A percentile compares a stretch with the other conserved stretches of the same genome.
Conservation (phyloP, 2,797 vertebrate species). For the Mallotus villosus region DNA sequence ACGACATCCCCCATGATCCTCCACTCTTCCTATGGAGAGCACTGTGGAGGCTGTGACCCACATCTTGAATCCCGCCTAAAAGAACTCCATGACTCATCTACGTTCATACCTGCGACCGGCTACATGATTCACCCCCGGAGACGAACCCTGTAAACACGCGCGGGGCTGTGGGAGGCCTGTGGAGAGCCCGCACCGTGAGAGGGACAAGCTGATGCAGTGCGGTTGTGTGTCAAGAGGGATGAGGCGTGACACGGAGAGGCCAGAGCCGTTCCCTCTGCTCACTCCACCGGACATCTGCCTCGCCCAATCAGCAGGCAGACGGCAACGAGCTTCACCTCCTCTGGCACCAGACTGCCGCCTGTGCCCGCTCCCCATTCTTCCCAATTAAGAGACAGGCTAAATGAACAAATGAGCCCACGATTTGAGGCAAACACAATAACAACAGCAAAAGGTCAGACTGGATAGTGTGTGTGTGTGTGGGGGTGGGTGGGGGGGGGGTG, state of each 20-base stretch:
- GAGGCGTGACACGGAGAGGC: conserved; percentile 25
- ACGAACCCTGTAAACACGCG: background rate
- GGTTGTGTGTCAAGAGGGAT: background rate
- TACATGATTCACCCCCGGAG: background rate
- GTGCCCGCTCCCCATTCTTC: conserved; percentile 32
- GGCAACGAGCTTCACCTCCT: conserved; percentile 7
- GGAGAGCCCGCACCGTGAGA: too few relatives aligned
- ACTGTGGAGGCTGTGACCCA: conserved; percentile 14
- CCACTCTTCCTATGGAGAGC: too few relatives aligned
- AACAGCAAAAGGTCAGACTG: conserved; percentile 85
- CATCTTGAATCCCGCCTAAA: background rate
- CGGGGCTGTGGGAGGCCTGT: too few relatives aligned
- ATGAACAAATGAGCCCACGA: conserved; percentile 47
- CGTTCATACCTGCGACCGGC: background rate
- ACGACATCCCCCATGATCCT: too few relatives aligned
- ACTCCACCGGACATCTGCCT: conserved; percentile 24
- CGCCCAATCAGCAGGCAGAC: conserved; percentile 10
- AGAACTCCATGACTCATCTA: background rate
- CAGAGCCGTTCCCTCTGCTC: conserved; percentile 3
- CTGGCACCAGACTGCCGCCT: conserved; percentile 16
- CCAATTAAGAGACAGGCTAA: conserved; percentile 70
- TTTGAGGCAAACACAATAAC: conserved; percentile 64
- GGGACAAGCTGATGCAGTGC: background rate
- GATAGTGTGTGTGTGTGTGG: conserved; percentile 51
- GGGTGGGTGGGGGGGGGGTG: conserved; percentile 20